Evolutionary conservation across 1,140 invertebrate species (phyloP).

Genomic region (Chelonus insularis): DNA sequence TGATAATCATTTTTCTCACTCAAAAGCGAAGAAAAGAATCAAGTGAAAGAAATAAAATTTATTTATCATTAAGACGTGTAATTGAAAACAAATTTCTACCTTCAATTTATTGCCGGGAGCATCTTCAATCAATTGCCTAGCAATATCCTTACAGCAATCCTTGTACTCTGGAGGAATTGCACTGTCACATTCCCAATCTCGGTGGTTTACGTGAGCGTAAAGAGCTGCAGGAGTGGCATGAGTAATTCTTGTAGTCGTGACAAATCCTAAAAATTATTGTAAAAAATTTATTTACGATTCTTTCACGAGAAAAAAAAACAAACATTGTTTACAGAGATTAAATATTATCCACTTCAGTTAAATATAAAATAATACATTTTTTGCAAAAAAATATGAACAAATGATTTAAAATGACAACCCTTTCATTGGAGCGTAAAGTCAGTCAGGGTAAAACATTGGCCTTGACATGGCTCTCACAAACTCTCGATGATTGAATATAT

Average conservation of each 20-base stretch:
- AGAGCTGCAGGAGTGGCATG: slow-evolving; percentile 78
- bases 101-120: slow-evolving; percentile 64
- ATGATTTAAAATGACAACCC: slow-evolving; percentile 4
- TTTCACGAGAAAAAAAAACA: too few species aligned
- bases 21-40: too few species aligned
- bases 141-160: slow-evolving; percentile 64
- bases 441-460: slow-evolving; percentile 23
- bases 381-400: too few species aligned
- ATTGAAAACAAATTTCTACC: slow-evolving; percentile 52
- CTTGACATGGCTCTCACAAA: slow-evolving; percentile 40
- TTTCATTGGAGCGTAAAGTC: slow-evolving; percentile 24
- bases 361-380: too few species aligned
- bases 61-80: slow-evolving; percentile 8
- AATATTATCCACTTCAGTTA: too few species aligned
- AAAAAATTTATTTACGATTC: too few species aligned
- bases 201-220: slow-evolving; percentile 70
- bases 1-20: too few species aligned
- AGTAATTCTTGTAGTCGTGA: slow-evolving; percentile 77
- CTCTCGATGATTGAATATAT: slow-evolving; percentile 41
- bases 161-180: slow-evolving; percentile 52
- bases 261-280: slow-evolving; percentile 58
- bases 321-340: too few species aligned
- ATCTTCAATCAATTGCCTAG: slow-evolving; percentile 64
- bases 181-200: slow-evolving; percentile 72
- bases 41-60: slow-evolving; percentile 36